Percentiles rank a stretch among this genome's conserved stretches.
phyloP scores from a whole-genome alignment of 2,888 invertebrate genomes.

The Amblyteles armatorius region DNA sequence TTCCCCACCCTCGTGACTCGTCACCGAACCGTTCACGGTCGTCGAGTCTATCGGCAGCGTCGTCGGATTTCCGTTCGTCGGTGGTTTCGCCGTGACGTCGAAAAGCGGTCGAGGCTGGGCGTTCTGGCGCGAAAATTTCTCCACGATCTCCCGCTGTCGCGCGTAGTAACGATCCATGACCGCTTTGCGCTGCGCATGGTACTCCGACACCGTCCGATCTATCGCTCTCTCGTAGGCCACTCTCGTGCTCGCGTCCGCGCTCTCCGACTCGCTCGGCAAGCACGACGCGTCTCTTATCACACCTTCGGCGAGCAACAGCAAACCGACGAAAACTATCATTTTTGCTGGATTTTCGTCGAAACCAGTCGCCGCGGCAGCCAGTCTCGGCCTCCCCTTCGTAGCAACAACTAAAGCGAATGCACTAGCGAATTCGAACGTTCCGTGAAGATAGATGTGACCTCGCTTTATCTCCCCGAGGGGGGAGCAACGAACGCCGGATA shows the following conservation, averaged over 20 bases:
- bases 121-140: slow-evolving; percentile 64
- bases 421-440: slow-evolving; percentile 11
- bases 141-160: slow-evolving; percentile 71
- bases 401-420: slow-evolving; percentile 23
- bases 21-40: neutral
- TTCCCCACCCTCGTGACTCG: neutral
- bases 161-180: slow-evolving; percentile 76
- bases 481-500: slow-evolving; percentile 46
- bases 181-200: slow-evolving; percentile 74
- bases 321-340: slow-evolving; percentile 31
- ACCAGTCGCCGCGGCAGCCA: neutral
- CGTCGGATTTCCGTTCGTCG: neutral
- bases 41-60: neutral
- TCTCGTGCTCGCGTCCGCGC: slow-evolving; percentile 29
- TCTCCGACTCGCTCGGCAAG: neutral
- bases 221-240: slow-evolving; percentile 61
- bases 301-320: slow-evolving; percentile 29
- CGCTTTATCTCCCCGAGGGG: slow-evolving; percentile 13
- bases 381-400: neutral
- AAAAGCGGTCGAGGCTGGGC: neutral
- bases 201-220: slow-evolving; percentile 69
- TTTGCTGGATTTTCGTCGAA: neutral
- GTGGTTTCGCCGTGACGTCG: neutral
- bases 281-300: neutral
- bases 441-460: slow-evolving; percentile 24